Percentiles rank a stretch among this genome's conserved stretches.
Conservation (phyloP, 2,113 vertebrate genomes). For the Cepphus grylle region DNA sequence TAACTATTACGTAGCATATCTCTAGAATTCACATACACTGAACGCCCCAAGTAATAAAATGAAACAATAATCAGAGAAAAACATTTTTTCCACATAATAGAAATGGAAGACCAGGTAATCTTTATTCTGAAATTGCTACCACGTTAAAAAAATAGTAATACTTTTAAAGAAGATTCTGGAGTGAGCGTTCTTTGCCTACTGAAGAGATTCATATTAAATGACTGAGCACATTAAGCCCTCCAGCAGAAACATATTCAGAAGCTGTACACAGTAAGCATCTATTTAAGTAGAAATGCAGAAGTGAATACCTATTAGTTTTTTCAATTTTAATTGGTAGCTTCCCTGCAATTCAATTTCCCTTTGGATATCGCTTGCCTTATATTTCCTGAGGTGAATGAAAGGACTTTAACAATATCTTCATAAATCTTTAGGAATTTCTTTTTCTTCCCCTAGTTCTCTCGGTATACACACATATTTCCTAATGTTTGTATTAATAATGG, state of each 20-base stretch:
- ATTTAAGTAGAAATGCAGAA: slow-evolving; percentile 36
- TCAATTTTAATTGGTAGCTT: slow-evolving; percentile 45
- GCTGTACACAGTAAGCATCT: slow-evolving; percentile 26
- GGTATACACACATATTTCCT: background rate
- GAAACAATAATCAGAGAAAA: background rate
- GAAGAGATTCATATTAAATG: slow-evolving; percentile 27
- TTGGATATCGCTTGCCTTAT: background rate
- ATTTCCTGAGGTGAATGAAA: background rate
- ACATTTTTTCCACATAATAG: background rate
- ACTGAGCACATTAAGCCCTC: slow-evolving; percentile 35
- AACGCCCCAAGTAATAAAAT: background rate
- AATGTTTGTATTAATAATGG: background rate
- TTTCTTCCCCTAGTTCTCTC: background rate
- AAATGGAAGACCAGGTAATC: background rate
- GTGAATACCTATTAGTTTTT: slow-evolving; percentile 23
- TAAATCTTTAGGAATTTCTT: background rate
- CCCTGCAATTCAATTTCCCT: slow-evolving; percentile 43
- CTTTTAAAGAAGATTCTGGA: slow-evolving; percentile 7
- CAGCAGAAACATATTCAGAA: slow-evolving; percentile 24
- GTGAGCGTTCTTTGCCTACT: background rate
- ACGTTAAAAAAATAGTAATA: background rate
- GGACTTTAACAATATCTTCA: background rate
- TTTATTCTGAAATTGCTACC: background rate
- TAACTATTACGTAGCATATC: background rate
- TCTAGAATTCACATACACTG: background rate